Evolutionary conservation across 2,888 invertebrate genomes (phyloP).

Genomic region (Caenorhabditis macrosperma): DNA sequence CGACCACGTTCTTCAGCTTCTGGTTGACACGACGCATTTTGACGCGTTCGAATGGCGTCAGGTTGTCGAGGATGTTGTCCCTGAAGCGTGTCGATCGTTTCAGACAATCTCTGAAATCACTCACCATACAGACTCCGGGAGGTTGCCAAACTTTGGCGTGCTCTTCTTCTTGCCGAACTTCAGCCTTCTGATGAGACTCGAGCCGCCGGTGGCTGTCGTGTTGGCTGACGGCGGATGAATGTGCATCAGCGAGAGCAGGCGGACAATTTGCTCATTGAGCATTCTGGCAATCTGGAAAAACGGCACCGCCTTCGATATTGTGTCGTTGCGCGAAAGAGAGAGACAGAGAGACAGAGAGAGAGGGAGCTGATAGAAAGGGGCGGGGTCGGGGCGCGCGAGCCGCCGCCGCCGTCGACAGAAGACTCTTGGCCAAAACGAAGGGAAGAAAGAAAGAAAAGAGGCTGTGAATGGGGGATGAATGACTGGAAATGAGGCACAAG

Average conservation of each 20-base stretch:
- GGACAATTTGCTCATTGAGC: slow-evolving; percentile 58
- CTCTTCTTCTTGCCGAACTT: slow-evolving; percentile 51
- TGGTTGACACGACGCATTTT: slow-evolving; percentile 62
- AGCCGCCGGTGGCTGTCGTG: slow-evolving; percentile 1
- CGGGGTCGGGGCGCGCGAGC: slow-evolving; percentile 23
- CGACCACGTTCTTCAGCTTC: slow-evolving; percentile 58
- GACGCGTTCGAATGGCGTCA: slow-evolving; percentile 60
- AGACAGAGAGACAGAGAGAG: too few species aligned
- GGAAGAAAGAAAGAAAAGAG: slow-evolving; percentile 4
- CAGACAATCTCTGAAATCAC: not conserved
- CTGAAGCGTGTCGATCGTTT: slow-evolving; percentile 38
- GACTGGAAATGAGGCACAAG: slow-evolving; percentile 37
- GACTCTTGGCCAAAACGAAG: not conserved
- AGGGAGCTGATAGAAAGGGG: slow-evolving; percentile 46
- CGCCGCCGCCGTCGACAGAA: too few species aligned
- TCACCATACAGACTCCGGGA: slow-evolving; percentile 57
- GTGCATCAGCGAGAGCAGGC: slow-evolving; percentile 54
- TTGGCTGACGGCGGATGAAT: slow-evolving; percentile 52
- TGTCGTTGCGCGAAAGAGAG: too few species aligned
- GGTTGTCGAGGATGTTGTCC: slow-evolving; percentile 61
- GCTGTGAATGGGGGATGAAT: slow-evolving; percentile 34
- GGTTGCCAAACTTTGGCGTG: slow-evolving; percentile 48
- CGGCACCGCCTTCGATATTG: slow-evolving; percentile 14
- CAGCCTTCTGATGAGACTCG: slow-evolving; percentile 31
- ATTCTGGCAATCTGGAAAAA: slow-evolving; percentile 55